Percentiles rank a stretch among this genome's conserved stretches.
phyloP scores from a whole-genome alignment of 2,888 invertebrate species.

The Smittia aterrima region DNA sequence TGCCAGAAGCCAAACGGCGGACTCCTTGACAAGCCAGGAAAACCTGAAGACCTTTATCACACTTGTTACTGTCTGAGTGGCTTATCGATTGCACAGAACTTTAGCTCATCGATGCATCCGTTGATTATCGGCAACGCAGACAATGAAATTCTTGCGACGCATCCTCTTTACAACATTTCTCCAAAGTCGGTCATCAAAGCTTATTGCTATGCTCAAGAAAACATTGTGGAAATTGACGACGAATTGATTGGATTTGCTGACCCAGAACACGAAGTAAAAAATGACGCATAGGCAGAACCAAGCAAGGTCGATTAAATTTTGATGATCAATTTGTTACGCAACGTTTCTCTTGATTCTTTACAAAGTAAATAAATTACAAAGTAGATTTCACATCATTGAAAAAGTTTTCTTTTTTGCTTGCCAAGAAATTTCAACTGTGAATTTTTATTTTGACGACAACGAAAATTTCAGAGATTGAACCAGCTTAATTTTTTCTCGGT shows the following conservation, averaged over 20 bases:
- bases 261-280: not conserved
- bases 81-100: slow-evolving; percentile 86
- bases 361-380: too few relatives aligned
- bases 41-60: slow-evolving; percentile 89
- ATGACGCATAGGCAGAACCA: not conserved
- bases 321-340: too few relatives aligned
- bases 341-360: too few relatives aligned
- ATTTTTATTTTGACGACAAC: not conserved
- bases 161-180: slow-evolving; percentile 81
- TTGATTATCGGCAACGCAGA: slow-evolving; percentile 63
- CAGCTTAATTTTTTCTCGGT: too few relatives aligned
- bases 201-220: slow-evolving; percentile 52
- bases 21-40: slow-evolving; percentile 93
- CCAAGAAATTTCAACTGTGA: not conserved
- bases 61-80: slow-evolving; percentile 96
- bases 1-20: slow-evolving; percentile 89
- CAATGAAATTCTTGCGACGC: slow-evolving; percentile 73
- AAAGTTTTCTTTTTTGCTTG: too few relatives aligned
- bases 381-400: too few relatives aligned
- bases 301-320: not conserved
- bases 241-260: not conserved
- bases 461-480: not conserved
- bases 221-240: not conserved
- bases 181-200: slow-evolving; percentile 62
- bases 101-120: slow-evolving; percentile 54